Conservation (phyloP, 2,113 vertebrate species). For the Cottus gobio region DNA sequence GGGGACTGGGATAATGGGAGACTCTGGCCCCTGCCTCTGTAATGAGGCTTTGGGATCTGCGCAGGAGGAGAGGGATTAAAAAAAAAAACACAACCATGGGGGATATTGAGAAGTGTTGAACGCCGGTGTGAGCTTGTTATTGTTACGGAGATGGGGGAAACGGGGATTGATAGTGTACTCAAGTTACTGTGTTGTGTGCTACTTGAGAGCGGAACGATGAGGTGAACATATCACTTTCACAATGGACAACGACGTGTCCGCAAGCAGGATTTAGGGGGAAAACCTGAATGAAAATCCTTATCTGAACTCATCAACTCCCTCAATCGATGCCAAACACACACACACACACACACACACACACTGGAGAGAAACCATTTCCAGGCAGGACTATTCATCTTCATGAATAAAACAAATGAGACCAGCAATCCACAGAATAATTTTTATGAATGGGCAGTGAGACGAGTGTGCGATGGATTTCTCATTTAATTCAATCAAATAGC, state of each 20-base stretch:
- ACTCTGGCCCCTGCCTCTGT: slow-evolving; percentile 64
- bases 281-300: not conserved
- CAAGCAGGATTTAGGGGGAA: not conserved
- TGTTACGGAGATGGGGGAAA: slow-evolving; percentile 33
- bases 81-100: slow-evolving; percentile 48
- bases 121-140: slow-evolving; percentile 47
- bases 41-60: slow-evolving; percentile 69
- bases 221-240: slow-evolving; percentile 6
- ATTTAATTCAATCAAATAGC: slow-evolving; percentile 49
- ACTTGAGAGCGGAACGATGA: not conserved
- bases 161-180: slow-evolving; percentile 26
- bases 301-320: slow-evolving; percentile 21
- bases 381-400: slow-evolving; percentile 31
- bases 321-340: slow-evolving; percentile 27
- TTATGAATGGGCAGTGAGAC: slow-evolving; percentile 58
- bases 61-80: slow-evolving; percentile 41
- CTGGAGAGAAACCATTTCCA: slow-evolving; percentile 19
- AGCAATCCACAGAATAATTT: slow-evolving; percentile 49
- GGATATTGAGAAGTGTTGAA: slow-evolving; percentile 56
- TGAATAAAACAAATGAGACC: slow-evolving; percentile 28
- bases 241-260: slow-evolving; percentile 12
- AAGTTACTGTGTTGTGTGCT: slow-evolving; percentile 18
- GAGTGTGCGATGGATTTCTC: slow-evolving; percentile 38
- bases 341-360: slow-evolving; percentile 6
- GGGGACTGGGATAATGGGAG: slow-evolving; percentile 72